Conservation (phyloP, 2,888 invertebrate species). For the Pterostichus niger region DNA sequence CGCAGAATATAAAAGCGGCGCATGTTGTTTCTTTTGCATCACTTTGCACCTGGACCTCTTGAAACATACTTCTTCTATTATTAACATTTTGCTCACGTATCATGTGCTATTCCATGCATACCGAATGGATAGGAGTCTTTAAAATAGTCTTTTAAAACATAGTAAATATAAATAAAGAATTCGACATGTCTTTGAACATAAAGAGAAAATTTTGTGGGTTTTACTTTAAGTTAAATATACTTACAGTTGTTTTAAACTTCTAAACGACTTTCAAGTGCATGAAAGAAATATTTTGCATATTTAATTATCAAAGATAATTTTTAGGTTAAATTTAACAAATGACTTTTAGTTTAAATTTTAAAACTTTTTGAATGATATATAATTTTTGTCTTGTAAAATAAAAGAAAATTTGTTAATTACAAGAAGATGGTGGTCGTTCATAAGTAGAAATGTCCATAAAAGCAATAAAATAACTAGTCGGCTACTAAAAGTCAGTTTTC, state of each 20-base stretch:
- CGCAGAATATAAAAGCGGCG: constrained; percentile 47
- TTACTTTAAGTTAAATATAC: constrained; percentile 9
- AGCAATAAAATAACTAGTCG: too few species aligned
- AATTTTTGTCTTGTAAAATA: too few species aligned
- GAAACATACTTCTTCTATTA: constrained; percentile 51
- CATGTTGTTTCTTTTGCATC: constrained; percentile 42
- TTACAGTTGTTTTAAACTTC: neutral
- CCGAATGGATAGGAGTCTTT: constrained; percentile 54
- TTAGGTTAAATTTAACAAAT: too few species aligned
- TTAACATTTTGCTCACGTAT: constrained; percentile 62
- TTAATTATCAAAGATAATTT: too few species aligned
- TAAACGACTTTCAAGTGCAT: neutral
- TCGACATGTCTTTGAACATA: constrained; percentile 2
- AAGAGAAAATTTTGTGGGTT: neutral
- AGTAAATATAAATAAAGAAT: constrained; percentile 60
- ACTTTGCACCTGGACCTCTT: constrained; percentile 47
- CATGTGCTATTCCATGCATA: constrained; percentile 62
- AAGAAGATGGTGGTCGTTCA: too few species aligned
- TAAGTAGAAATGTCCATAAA: too few species aligned
- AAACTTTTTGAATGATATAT: too few species aligned
- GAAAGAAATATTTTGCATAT: too few species aligned
- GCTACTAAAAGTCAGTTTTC: neutral
- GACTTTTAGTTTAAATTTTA: too few species aligned
- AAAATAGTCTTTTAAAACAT: constrained; percentile 57
- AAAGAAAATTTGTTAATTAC: too few species aligned